phyloP scores from a whole-genome alignment of 2,888 invertebrate genomes.

The Lasioglossum malachurum region DNA sequence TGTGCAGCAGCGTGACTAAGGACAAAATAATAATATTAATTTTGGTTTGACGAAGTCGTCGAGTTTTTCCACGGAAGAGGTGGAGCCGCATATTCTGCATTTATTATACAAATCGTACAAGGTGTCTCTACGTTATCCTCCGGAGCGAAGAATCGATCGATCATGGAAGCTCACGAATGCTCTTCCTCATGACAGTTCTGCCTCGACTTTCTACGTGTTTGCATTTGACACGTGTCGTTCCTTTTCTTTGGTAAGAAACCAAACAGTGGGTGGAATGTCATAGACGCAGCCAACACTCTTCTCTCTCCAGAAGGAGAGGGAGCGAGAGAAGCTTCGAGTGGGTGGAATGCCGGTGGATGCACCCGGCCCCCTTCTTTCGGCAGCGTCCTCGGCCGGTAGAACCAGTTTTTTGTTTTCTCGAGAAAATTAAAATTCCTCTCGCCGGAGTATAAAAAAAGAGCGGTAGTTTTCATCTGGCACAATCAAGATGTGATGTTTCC shows the following conservation, averaged over 20 bases:
- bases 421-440: slow-evolving; percentile 75
- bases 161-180: slow-evolving; percentile 40
- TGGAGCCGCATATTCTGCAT: slow-evolving; percentile 30
- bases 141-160: slow-evolving; percentile 44
- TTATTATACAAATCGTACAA: slow-evolving; percentile 51
- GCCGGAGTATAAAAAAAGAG: slow-evolving; percentile 60
- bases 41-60: neutral
- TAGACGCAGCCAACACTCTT: slow-evolving; percentile 48
- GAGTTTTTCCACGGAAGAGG: slow-evolving; percentile 20
- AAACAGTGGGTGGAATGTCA: slow-evolving; percentile 71
- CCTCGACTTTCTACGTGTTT: slow-evolving; percentile 53
- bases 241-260: slow-evolving; percentile 49
- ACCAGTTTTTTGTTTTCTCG: slow-evolving; percentile 75
- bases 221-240: slow-evolving; percentile 65
- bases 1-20: neutral
- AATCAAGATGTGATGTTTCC: slow-evolving; percentile 76
- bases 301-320: neutral
- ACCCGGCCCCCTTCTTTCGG: slow-evolving; percentile 50
- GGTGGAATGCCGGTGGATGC: slow-evolving; percentile 66
- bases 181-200: slow-evolving; percentile 30
- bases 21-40: neutral
- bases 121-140: slow-evolving; percentile 25
- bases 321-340: slow-evolving; percentile 54
- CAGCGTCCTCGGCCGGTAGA: slow-evolving; percentile 53
- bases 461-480: slow-evolving; percentile 68